Evolutionary conservation across 1,140 invertebrate genomes (phyloP), one percentile per base, ranked within the genome.

Genomic region (Lanistes nyassanus): DNA sequence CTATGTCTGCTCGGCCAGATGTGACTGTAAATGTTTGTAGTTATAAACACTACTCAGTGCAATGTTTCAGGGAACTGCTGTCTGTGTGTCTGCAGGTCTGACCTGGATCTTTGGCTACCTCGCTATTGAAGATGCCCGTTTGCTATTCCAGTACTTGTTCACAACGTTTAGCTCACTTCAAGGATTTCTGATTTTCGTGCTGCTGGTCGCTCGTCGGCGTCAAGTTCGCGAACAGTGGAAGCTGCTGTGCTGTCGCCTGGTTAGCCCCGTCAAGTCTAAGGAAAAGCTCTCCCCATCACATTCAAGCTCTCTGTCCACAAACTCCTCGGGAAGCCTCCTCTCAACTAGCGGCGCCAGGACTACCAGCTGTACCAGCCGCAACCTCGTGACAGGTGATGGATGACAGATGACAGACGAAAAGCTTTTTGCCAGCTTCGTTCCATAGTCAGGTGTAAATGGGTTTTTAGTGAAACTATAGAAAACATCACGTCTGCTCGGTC

Each of bases 71-170:
- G n/a, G n/a, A n/a, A n/a, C n/a, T n/a, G n/a, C n/a, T n/a, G n/a
- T n/a, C n/a, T 76, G 55, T 65, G 51, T 37, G 66, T 66, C 73
- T 77, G 16, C 80, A 86, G 91, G 91, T 56, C 79, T 91, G 19
- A 91, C 91, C 1, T 92, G 91, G 91, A 81, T 91, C 2, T 87
- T 91, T 51, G 91, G 91, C 9, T 88, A 90, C 47, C 82, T 91
- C 39, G 90, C 90, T 7, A 84, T 92, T 23, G 89, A 90, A 34
- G 84, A 89, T 64, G 86, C 89, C 6, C 82, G 89, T 55, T 71
- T 91, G 0, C 77, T 86, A 6, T 91, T 91, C 77, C 89, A 91
- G 72, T 92, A 92, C 79, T 79, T 91, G 29, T 92, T 91, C 81
- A 91, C 90, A 70, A 81, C 91, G 2, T 75, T 88, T 37, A 91